Base-by-base conservation (phyloP, 2,888 invertebrate species). In the Oegoconia quadripuncta region DNA sequence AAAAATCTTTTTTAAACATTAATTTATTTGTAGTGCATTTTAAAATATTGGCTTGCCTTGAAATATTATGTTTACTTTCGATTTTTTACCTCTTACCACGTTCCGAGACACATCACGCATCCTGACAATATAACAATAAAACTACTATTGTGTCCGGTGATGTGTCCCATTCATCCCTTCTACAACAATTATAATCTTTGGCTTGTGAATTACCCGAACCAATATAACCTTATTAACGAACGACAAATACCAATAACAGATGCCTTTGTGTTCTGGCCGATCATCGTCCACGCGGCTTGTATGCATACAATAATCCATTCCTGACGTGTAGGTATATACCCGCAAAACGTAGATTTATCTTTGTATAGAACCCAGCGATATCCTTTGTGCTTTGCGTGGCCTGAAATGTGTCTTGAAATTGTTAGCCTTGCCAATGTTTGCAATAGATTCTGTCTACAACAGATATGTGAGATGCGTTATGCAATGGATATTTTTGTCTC, bases 241-340 rank as follows among this genome's bases (percentile, higher is more conserved):
- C 71, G 68, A 68, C 72, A 70, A 71, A 74, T 59, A 69, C 66
- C 70, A 76, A 75, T 76, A 72, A 71, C 69, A 55, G 59, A 59
- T 69, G 65, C 73, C 74, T 75, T 74, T 77, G 75, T 74, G 55
- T 48, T n/a, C 37, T 35, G 30, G 39, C 38, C 55, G 55, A 58
- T 60, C 53, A 62, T 51, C 58, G 46, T 42, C 44, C 44, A 50
- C 45, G 39, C 44, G 52, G 42, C 39, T 36, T 45, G 52, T 50
- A 47, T 56, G 61, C 50, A 46, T 44, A 51, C 58, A 56, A 58
- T 68, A 67, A 59, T 63, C 58, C 52, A 48, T 55, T 54, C 60
- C 55, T 43, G 52, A 51, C 52, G n/a, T n/a, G n/a, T n/a, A 55
- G 58, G 55, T 55, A 56, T 56, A 58, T 59, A 62, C 59, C 52